These are phyloP conservation scores for Panagrolaimus sp. DNA, from an alignment of 1,140 invertebrate species.

Conservation along the genomic window DNA sequence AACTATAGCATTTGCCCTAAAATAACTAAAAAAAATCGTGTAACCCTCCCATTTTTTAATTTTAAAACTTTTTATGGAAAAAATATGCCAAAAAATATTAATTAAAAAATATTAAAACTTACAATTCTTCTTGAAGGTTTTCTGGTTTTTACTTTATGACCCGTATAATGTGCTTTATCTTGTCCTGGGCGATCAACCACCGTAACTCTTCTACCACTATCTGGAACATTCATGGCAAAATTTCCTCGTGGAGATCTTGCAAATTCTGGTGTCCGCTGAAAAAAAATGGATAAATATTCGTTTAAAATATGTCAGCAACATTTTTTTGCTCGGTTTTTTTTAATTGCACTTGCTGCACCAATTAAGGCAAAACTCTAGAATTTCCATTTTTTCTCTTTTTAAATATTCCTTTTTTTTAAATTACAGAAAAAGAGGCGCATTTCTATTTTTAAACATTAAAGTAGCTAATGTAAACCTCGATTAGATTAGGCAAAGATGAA, in stretches of 20 bases:
- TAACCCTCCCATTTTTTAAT: no score
- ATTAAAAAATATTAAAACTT: constrained; percentile 15
- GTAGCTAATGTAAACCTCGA: constrained; percentile 6
- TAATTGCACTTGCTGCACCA: not conserved
- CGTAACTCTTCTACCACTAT: constrained; percentile 22
- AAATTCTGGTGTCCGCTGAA: constrained; percentile 10
- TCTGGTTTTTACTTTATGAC: constrained; percentile 11
- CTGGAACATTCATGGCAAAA: constrained; percentile 14
- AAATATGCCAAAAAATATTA: no score
- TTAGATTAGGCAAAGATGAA: not conserved
- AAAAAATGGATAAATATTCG: not conserved
- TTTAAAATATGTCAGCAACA: not conserved
- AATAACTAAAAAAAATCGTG: constrained; percentile 2
- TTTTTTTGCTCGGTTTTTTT: not conserved
- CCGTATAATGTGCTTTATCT: constrained; percentile 32
- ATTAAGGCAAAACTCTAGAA: not conserved
- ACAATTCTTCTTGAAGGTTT: constrained; percentile 15
- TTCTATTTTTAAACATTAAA: not conserved
- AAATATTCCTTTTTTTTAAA: no score
- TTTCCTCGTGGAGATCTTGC: constrained; percentile 14
- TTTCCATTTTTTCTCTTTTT: no score
- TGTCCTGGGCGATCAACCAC: constrained; percentile 36
- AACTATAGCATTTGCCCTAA: not conserved
- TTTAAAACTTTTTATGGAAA: no score
- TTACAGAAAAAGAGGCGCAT: no score